Evolutionary conservation across 2,797 vertebrate genomes (phyloP).

Genomic region (Leontopithecus rosalia): DNA sequence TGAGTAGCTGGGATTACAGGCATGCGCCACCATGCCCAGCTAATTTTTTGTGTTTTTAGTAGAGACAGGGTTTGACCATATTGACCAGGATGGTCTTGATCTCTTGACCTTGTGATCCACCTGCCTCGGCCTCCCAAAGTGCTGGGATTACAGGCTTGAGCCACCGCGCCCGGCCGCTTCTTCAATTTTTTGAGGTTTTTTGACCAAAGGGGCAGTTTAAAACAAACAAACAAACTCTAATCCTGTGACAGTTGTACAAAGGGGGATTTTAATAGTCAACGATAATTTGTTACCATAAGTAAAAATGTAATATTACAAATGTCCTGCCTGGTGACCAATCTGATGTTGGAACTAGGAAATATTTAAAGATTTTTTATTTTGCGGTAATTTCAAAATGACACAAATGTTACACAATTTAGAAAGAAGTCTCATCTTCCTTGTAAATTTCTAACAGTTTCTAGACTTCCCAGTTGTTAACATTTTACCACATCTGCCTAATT

Average conservation of each 20-base stretch:
- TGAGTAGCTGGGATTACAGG: too few species aligned
- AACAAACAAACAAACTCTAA: background rate
- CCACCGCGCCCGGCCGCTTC: too few species aligned
- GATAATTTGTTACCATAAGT: background rate
- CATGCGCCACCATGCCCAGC: too few species aligned
- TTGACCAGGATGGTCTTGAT: too few species aligned
- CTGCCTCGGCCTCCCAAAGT: too few species aligned
- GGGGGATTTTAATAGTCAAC: background rate
- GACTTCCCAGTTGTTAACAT: background rate
- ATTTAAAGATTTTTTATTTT: background rate
- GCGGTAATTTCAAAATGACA: background rate
- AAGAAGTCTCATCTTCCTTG: background rate
- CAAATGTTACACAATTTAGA: background rate
- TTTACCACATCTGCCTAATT: background rate
- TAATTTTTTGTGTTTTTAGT: too few species aligned
- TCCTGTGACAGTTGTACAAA: background rate
- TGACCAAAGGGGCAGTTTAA: background rate
- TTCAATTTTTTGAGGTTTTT: background rate
- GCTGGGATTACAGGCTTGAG: too few species aligned
- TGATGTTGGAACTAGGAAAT: background rate
- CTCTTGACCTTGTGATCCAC: too few species aligned
- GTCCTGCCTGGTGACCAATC: background rate
- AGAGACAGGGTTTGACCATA: too few species aligned
- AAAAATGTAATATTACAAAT: constrained; percentile 24
- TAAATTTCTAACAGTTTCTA: background rate